phyloP scores from a whole-genome alignment of 2,113 vertebrate species.

The Promerops cafer region DNA sequence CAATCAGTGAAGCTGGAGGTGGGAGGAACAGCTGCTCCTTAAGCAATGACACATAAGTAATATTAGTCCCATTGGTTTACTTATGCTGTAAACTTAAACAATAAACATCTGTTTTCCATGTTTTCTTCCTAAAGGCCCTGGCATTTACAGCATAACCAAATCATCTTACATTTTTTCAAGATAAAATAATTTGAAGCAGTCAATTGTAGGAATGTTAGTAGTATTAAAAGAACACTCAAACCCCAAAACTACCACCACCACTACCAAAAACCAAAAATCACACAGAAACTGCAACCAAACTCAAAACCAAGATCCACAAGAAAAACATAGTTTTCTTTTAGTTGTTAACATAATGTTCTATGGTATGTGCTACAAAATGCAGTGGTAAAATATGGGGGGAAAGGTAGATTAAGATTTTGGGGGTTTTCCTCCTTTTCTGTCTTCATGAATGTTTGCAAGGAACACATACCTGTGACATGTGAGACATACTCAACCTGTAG shows the following conservation, averaged over 20 bases:
- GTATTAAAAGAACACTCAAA: neutral
- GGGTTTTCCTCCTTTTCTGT: neutral
- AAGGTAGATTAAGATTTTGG: neutral
- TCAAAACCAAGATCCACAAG: neutral
- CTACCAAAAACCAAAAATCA: neutral
- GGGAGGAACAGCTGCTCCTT: conserved; percentile 33
- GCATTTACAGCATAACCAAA: conserved; percentile 4
- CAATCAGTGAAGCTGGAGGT: neutral
- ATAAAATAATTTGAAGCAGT: neutral
- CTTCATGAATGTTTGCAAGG: neutral
- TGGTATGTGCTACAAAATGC: neutral
- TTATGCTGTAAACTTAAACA: conserved; percentile 43
- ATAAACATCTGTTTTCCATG: conserved; percentile 51
- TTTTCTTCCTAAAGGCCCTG: conserved; percentile 28
- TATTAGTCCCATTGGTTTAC: conserved; percentile 40
- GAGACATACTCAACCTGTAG: neutral
- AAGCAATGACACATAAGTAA: conserved; percentile 11
- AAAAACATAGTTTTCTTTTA: neutral
- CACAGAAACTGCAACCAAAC: neutral
- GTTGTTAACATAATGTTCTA: neutral
- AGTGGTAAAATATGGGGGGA: neutral
- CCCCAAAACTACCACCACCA: neutral
- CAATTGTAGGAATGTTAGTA: neutral
- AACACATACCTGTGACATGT: neutral
- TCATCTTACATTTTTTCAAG: neutral